Conservation (phyloP, 2,113 vertebrate genomes). For the Tiliqua scincoides region DNA sequence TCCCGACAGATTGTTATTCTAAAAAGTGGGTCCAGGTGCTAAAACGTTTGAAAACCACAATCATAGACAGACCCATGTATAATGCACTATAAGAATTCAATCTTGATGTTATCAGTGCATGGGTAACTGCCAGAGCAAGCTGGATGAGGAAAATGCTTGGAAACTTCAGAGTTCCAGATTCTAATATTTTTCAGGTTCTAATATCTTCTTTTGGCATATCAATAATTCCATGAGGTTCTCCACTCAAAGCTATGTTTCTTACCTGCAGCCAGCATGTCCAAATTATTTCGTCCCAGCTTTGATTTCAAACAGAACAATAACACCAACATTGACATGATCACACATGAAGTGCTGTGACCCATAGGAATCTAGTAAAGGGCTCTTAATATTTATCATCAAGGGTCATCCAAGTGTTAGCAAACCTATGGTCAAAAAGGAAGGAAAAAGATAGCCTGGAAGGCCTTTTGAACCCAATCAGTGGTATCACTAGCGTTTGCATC, state of each 20-base stretch:
- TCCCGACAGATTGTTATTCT: too few species aligned
- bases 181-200: rapidly evolving
- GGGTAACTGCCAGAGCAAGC: too few species aligned
- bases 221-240: not conserved
- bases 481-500: too few species aligned
- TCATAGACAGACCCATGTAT: too few species aligned
- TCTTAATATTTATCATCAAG: not conserved
- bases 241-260: not conserved
- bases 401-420: constrained; percentile 1
- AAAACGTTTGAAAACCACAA: too few species aligned
- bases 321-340: not conserved
- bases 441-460: too few species aligned
- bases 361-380: not conserved
- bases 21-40: too few species aligned
- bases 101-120: too few species aligned
- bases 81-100: not conserved
- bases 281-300: not conserved
- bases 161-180: not conserved
- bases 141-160: too few species aligned
- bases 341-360: not conserved
- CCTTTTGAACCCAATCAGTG: too few species aligned
- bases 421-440: not conserved
- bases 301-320: not conserved
- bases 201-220: not conserved
- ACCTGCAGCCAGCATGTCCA: not conserved